Evolutionary conservation across 1,140 invertebrate genomes (phyloP).

Genomic region (Drosophila tani): DNA sequence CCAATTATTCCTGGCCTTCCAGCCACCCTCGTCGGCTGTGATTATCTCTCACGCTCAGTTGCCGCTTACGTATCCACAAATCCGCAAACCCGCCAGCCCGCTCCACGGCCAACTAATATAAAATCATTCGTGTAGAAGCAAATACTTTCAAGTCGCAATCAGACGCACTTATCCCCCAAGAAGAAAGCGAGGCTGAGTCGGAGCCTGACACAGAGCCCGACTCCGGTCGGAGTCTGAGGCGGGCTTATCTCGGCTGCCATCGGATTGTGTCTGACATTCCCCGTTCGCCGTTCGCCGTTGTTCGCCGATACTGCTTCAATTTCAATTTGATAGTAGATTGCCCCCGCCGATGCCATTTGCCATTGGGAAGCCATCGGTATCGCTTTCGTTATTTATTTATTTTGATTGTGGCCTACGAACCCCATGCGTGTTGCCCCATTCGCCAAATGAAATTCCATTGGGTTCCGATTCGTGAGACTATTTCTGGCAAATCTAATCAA

Average conservation of each 20-base stretch:
- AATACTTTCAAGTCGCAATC: constrained; percentile 65
- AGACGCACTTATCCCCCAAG: constrained; percentile 52
- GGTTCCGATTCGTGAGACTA: constrained; percentile 16
- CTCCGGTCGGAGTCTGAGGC: constrained; percentile 9
- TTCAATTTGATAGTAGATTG: constrained; percentile 70
- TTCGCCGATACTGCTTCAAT: constrained; percentile 54
- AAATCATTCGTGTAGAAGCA: constrained; percentile 59
- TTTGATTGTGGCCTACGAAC: constrained; percentile 32
- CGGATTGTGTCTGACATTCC: constrained; percentile 1
- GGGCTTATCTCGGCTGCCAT: constrained; percentile 32
- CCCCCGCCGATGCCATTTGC: constrained; percentile 30
- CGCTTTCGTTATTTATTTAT: constrained; percentile 66
- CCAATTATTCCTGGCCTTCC: constrained; percentile 51
- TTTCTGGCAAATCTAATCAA: constrained; percentile 43
- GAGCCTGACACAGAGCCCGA: background rate
- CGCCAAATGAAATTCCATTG: constrained; percentile 31
- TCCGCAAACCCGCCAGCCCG: background rate
- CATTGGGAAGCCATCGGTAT: constrained; percentile 45
- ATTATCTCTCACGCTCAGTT: constrained; percentile 43
- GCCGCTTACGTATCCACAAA: constrained; percentile 16
- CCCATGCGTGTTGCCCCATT: constrained; percentile 11
- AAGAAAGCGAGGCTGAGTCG: background rate
- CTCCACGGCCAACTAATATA: constrained; percentile 45
- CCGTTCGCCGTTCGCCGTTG: constrained; percentile 7
- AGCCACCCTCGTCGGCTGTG: constrained; percentile 13